Evolutionary conservation across 1,140 invertebrate species (phyloP).

Genomic region (Penaeus vannamei): DNA sequence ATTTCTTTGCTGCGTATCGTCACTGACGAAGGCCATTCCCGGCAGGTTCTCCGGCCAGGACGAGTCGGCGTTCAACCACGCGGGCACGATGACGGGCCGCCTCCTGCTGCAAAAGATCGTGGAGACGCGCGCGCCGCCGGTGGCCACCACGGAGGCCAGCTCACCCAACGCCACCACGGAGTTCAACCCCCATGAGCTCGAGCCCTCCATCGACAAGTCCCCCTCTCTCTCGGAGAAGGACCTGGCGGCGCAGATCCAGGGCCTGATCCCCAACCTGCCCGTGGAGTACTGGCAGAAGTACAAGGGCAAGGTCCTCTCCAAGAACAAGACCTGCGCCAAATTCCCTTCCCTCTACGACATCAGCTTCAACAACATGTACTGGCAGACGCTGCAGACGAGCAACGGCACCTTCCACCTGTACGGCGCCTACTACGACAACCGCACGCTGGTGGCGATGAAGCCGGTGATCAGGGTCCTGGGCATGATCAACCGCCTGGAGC

Average conservation of each 20-base stretch:
- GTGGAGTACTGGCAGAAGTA: constrained; percentile 85
- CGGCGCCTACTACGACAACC: constrained; percentile 89
- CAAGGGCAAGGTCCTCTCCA: constrained; percentile 82
- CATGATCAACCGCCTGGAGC: constrained; percentile 91
- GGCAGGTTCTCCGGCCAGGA: constrained; percentile 64
- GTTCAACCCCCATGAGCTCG: constrained; percentile 70
- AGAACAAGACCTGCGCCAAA: constrained; percentile 82
- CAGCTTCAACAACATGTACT: constrained; percentile 84
- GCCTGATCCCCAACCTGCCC: constrained; percentile 83
- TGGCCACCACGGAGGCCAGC: constrained; percentile 58
- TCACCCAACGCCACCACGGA: constrained; percentile 65
- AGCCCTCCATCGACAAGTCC: constrained; percentile 79
- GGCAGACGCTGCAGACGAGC: constrained; percentile 82
- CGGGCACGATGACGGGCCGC: constrained; percentile 68
- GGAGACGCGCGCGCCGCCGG: constrained; percentile 59
- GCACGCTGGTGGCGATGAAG: constrained; percentile 82
- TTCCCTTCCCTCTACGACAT: constrained; percentile 87
- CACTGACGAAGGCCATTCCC: neutral
- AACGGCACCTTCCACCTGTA: constrained; percentile 92
- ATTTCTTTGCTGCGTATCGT: too few species aligned
- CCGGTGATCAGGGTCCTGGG: constrained; percentile 88
- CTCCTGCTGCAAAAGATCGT: constrained; percentile 70
- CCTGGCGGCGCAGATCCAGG: constrained; percentile 82
- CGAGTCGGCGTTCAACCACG: constrained; percentile 63
- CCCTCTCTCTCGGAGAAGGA: constrained; percentile 82